Evolutionary conservation across 2,113 vertebrate species (phyloP).

Genomic region (Zosterops japonicus): DNA sequence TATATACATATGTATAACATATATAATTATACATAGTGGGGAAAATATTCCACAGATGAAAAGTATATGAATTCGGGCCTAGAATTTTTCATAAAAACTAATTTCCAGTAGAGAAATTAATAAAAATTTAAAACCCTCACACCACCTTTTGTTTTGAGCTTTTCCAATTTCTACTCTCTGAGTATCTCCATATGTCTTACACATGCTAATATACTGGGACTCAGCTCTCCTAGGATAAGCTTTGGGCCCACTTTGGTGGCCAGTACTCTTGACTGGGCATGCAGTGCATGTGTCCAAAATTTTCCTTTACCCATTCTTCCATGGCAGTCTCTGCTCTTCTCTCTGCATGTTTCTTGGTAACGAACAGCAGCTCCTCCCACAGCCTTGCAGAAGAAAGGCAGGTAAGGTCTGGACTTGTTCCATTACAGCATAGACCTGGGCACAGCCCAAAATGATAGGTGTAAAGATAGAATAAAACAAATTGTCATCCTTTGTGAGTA

Average conservation of each 20-base stretch:
- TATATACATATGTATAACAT: background rate
- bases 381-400: background rate
- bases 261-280: background rate
- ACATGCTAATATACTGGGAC: background rate
- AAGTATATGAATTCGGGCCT: background rate
- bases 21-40: background rate
- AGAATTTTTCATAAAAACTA: background rate
- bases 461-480: background rate
- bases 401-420: background rate
- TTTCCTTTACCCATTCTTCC: background rate
- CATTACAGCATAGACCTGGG: background rate
- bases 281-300: background rate
- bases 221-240: background rate
- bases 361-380: background rate
- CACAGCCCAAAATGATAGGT: background rate
- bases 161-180: background rate
- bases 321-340: background rate
- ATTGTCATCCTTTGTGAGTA: background rate
- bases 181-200: background rate
- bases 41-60: background rate
- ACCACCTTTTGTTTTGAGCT: background rate
- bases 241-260: background rate
- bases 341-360: background rate
- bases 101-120: background rate
- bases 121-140: rapidly evolving